These are phyloP conservation scores for Brachirus orientalis DNA, from an alignment of 2,113 vertebrate species.

Conservation along the genomic window DNA sequence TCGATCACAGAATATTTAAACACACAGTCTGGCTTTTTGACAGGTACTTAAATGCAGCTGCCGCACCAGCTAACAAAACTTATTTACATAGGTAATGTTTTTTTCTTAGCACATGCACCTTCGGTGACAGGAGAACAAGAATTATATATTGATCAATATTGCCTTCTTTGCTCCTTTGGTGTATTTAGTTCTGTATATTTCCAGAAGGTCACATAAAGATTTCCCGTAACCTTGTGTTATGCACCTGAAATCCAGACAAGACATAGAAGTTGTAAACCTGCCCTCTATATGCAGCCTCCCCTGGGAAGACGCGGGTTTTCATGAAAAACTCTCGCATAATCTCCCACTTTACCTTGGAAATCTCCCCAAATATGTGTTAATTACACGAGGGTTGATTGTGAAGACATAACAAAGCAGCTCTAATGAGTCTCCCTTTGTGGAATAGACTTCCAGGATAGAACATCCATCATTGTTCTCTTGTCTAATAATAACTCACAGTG, in stretches of 20 bases:
- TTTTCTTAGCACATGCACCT: too few relatives aligned
- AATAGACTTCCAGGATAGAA: neutral
- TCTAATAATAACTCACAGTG: constrained; percentile 51
- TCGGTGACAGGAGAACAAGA: too few relatives aligned
- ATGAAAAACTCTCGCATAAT: constrained; percentile 11
- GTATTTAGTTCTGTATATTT: neutral
- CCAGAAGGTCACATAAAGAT: neutral
- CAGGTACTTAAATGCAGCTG: too few relatives aligned
- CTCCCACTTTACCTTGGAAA: constrained; percentile 7
- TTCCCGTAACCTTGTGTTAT: neutral
- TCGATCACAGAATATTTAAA: too few relatives aligned
- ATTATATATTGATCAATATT: too few relatives aligned
- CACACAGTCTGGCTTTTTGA: too few relatives aligned
- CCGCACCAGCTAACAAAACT: too few relatives aligned
- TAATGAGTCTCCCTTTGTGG: constrained; percentile 31
- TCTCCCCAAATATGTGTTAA: neutral
- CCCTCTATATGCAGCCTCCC: neutral
- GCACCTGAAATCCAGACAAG: neutral
- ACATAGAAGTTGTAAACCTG: neutral
- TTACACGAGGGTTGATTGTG: constrained; percentile 17
- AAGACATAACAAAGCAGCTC: constrained; percentile 10
- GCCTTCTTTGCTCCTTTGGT: neutral
- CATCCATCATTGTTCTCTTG: constrained; percentile 35
- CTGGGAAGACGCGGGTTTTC: constrained; percentile 14
- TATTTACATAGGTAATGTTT: too few relatives aligned